Conservation (phyloP, 2,888 invertebrate genomes). For the Diadegma fenestrale region DNA sequence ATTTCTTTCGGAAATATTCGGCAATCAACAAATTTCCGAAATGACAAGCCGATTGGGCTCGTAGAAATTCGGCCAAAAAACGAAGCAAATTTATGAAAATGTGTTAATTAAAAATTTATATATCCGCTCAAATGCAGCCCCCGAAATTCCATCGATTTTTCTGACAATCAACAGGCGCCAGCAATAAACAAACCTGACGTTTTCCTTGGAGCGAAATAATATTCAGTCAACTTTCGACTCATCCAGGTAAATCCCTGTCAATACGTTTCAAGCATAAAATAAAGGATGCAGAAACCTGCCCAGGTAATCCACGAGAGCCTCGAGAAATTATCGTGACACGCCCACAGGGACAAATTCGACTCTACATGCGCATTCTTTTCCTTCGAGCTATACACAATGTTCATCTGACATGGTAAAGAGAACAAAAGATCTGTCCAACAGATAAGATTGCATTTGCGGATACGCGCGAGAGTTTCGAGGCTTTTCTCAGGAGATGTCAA, state of each 20-base stretch:
- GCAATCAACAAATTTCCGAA: too few relatives aligned
- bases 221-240: slow-evolving; percentile 40
- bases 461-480: slow-evolving; percentile 12
- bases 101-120: too few relatives aligned
- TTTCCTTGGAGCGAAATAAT: slow-evolving; percentile 32
- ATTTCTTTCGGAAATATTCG: too few relatives aligned
- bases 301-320: slow-evolving; percentile 3
- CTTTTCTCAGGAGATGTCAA: too few relatives aligned
- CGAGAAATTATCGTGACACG: slow-evolving; percentile 58
- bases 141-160: too few relatives aligned
- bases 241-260: slow-evolving; percentile 61
- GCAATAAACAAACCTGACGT: not conserved
- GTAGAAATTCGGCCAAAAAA: not conserved
- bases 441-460: slow-evolving; percentile 61
- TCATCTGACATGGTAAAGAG: slow-evolving; percentile 27
- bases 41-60: not conserved
- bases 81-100: not conserved
- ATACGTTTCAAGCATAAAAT: slow-evolving; percentile 25
- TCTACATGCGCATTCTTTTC: slow-evolving; percentile 5
- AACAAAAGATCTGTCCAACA: slow-evolving; percentile 36
- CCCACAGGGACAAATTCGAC: slow-evolving; percentile 45
- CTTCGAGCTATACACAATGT: not conserved
- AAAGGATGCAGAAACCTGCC: slow-evolving; percentile 33
- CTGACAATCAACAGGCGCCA: not conserved
- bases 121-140: too few relatives aligned